Evolutionary conservation across 2,797 vertebrate species (phyloP), one percentile per base, ranked within the genome.

Genomic region (Glyptemys insculpta): DNA sequence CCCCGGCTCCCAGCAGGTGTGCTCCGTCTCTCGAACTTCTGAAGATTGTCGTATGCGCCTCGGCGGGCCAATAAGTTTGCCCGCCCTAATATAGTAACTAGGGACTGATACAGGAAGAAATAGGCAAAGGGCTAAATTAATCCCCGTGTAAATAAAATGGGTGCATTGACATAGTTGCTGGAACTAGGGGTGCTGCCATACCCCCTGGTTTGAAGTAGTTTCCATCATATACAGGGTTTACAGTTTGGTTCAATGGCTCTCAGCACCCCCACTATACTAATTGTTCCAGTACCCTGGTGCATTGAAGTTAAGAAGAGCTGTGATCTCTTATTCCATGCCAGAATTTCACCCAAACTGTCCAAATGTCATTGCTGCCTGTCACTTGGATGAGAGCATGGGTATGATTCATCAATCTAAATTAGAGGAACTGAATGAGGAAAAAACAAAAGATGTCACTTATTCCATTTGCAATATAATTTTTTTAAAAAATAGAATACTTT

Each of bases 51-150:
- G 4, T 54, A 25, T 19, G 19, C 9, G 23, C 54, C 54, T 23
- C 2, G 54, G 23, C 25, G 54, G 8, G 21, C 23, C 54, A 54
- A 54, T 54, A 23, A 54, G 54, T 54, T 54, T 54, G 54, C 54
- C 23, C 9, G 9, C 54, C 23, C 21, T 23, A 54, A 25, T 37
- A 95, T 25, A 86, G 56, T 89, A 93, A 91, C 80, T 65, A 83
- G 6, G 68, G 84, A 37, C 4, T 95, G 85, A 88, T 96, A 82
- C 52, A n/a, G 78, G 68, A 95, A 92, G 56, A 88, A 92, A 47
- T 37, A 93, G 86, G 88, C 93, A 95, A 50, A 86, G 89, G 56
- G 94, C 90, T 89, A 94, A 89, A 90, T 68, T 85, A 10, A 78
- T 44, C 74, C 59, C 68, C 56, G 41, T n/a, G 27, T 68, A 88